phyloP scores from a whole-genome alignment of 1,140 invertebrate species.

The Pachyrhynchus sulphureomaculatus region DNA sequence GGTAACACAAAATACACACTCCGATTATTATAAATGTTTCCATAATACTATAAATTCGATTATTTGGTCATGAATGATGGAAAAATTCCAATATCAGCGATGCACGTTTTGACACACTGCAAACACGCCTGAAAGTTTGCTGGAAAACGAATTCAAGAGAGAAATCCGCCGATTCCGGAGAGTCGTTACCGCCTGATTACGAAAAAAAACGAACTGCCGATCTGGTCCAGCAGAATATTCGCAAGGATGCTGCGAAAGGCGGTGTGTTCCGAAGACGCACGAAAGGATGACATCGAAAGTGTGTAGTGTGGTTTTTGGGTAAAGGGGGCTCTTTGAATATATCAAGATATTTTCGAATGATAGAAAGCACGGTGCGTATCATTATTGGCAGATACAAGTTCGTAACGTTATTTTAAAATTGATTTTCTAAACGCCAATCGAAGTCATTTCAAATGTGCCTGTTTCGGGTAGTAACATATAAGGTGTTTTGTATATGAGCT shows the following conservation, averaged over 20 bases:
- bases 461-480: too few relatives aligned
- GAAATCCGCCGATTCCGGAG: not conserved
- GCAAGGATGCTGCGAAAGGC: slow-evolving; percentile 13
- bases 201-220: slow-evolving; percentile 14
- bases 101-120: not conserved
- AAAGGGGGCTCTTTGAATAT: not conserved
- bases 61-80: too few relatives aligned
- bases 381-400: too few relatives aligned
- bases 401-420: too few relatives aligned
- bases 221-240: slow-evolving; percentile 12
- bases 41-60: slow-evolving; percentile 45
- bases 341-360: not conserved
- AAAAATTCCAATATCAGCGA: too few relatives aligned
- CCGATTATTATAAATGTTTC: slow-evolving; percentile 59
- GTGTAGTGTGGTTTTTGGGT: slow-evolving; percentile 5
- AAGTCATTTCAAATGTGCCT: too few relatives aligned
- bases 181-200: not conserved
- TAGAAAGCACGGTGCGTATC: too few relatives aligned
- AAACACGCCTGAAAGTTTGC: slow-evolving; percentile 9
- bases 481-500: too few relatives aligned
- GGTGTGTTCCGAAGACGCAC: not conserved
- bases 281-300: not conserved
- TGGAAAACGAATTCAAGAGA: not conserved
- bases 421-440: too few relatives aligned
- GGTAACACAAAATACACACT: slow-evolving; percentile 59